Conservation (phyloP, 2,888 invertebrate genomes). For the Dryobotodes eremita region DNA sequence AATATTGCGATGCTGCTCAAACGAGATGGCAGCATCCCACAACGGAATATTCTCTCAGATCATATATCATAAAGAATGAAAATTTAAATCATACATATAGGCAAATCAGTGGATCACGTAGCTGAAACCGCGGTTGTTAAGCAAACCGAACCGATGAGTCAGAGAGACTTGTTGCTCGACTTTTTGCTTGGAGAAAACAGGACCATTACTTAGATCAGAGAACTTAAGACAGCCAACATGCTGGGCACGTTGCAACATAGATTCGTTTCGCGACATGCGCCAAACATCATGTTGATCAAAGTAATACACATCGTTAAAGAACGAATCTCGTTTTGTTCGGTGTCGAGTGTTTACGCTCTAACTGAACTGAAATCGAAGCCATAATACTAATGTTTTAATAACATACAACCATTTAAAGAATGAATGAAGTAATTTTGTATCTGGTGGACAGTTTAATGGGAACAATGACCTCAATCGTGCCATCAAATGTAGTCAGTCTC, state of each 20-base stretch:
- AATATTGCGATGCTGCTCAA: conserved; percentile 51
- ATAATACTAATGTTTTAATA: conserved; percentile 41
- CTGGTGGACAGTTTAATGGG: conserved; percentile 36
- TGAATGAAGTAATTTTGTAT: conserved; percentile 39
- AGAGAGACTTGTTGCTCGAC: conserved; percentile 74
- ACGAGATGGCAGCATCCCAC: conserved; percentile 54
- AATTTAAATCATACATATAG: conserved; percentile 65
- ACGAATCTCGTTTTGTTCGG: conserved; percentile 27
- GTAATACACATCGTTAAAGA: conserved; percentile 29
- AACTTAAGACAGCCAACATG: conserved; percentile 55
- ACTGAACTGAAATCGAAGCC: conserved; percentile 44
- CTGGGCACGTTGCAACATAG: conserved; percentile 61
- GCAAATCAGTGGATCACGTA: conserved; percentile 68
- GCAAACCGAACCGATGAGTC: conserved; percentile 73
- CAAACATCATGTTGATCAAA: conserved; percentile 56
- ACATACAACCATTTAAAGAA: conserved; percentile 47
- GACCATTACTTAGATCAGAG: conserved; percentile 65
- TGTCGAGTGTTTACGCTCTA: conserved; percentile 42
- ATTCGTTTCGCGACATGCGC: conserved; percentile 57
- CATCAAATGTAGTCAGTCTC: conserved; percentile 10
- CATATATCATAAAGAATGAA: conserved; percentile 60
- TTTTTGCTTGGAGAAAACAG: conserved; percentile 73
- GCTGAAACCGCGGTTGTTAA: conserved; percentile 66
- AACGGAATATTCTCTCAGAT: conserved; percentile 58
- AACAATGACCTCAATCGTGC: conserved; percentile 40